Evolutionary conservation across 2,888 invertebrate genomes (phyloP), one percentile per base, ranked within the genome.

Genomic region (Sesamia inferens): DNA sequence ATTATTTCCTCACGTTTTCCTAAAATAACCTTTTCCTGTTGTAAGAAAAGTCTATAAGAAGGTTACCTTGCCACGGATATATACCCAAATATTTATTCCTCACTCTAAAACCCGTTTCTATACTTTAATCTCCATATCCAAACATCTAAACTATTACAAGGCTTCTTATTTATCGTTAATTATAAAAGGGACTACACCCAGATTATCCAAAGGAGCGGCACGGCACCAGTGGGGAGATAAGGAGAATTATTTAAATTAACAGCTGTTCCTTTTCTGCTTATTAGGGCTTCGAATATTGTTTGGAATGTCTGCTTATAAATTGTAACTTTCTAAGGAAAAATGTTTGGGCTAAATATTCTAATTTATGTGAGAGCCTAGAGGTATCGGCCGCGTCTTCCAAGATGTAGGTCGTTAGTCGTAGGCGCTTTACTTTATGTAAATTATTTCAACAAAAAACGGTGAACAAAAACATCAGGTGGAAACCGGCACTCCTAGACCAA

Each of bases 241-340:
- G 78, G 73, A 68, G 81, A 85, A 87, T 88, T 86, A 87, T 85
- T 86, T 82, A 86, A 88, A 88, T 87, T 85, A 85, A 87, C 88
- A 88, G 85, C 83, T 84, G 85, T 87, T 85, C 82, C 78, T 69
- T 71, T 61, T 47, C 72, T 78, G 67, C 76, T 76, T 83, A 78
- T 78, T 79, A 82, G 62, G 22, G 57, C 71, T 68, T 74, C 76
- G 58, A 74, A 82, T 76, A 84, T 79, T 75, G 79, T 78, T 76
- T 68, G 31, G 44, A 81, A 65, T 68, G 62, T 59, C 61, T 63
- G 62, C 72, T 72, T 81, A 51, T 74, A 63, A 76, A 71, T 64
- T 31, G 73, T 74, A 68, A 74, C 73, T 74, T 76, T 72, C 72
- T 70, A 64, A 51, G 5, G 39, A 77, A 81, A 72, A 72, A 78